These are phyloP conservation scores for Lymantria monacha DNA, from an alignment of 2,888 invertebrate genomes.

Conservation along the genomic window DNA sequence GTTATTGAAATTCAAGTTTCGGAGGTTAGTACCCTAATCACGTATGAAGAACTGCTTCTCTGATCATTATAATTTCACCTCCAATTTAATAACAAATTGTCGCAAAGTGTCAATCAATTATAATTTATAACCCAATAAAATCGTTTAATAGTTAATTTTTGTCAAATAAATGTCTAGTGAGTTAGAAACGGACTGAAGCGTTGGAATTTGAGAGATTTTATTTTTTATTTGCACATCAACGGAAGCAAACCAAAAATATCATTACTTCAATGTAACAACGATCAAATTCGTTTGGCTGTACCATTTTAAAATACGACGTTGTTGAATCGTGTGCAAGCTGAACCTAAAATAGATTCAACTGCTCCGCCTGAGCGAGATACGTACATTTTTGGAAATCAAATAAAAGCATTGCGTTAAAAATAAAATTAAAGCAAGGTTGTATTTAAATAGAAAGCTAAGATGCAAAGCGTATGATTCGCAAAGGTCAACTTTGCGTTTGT, in stretches of 20 bases:
- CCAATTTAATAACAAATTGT: not conserved
- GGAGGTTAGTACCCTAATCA: too few species aligned
- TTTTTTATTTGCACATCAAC: conserved; percentile 32
- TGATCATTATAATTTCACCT: too few species aligned
- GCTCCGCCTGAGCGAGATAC: conserved; percentile 67
- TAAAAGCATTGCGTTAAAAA: conserved; percentile 67
- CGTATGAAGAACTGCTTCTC: too few species aligned
- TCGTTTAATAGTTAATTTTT: conserved; percentile 36
- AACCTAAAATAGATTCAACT: conserved; percentile 69
- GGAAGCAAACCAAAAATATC: conserved; percentile 39
- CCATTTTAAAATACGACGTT: conserved; percentile 57
- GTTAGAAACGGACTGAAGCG: not conserved
- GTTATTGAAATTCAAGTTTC: too few species aligned
- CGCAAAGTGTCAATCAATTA: not conserved
- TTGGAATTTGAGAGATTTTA: not conserved
- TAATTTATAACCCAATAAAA: conserved; percentile 31
- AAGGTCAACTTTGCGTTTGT: conserved; percentile 51
- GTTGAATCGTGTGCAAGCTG: conserved; percentile 51
- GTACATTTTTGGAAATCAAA: conserved; percentile 81
- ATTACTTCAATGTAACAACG: conserved; percentile 40
- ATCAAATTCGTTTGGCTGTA: conserved; percentile 49
- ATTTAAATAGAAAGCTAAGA: conserved; percentile 51
- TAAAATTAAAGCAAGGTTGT: conserved; percentile 64
- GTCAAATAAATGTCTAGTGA: conserved; percentile 39
- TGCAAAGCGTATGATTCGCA: conserved; percentile 38